phyloP scores from a whole-genome alignment of 2,797 vertebrate species.

The Microctenopoma stevenorrisi region DNA sequence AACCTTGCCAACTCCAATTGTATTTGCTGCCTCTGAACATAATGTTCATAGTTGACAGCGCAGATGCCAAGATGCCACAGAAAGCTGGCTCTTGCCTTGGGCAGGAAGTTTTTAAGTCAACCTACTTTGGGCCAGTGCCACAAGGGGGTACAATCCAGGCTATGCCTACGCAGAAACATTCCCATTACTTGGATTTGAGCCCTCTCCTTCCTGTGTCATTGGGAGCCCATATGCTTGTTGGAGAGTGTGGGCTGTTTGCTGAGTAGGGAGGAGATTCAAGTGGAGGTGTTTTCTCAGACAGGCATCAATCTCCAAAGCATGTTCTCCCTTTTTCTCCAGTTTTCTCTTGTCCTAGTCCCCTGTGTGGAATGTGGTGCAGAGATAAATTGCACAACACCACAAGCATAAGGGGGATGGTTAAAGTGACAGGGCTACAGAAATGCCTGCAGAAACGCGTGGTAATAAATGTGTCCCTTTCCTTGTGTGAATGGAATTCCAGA shows the following conservation, averaged over 20 bases:
- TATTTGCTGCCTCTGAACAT: conserved; percentile 66
- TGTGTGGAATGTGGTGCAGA: conserved; percentile 45
- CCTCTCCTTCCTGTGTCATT: conserved; percentile 78
- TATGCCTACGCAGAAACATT: conserved; percentile 66
- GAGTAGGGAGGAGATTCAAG: conserved; percentile 59
- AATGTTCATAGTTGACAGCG: conserved; percentile 66
- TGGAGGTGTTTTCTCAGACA: conserved; percentile 73
- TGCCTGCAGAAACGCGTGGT: conserved; percentile 21
- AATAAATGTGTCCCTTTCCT: conserved; percentile 33
- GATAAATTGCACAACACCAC: conserved; percentile 59
- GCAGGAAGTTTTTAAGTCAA: conserved; percentile 77
- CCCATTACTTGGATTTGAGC: conserved; percentile 64
- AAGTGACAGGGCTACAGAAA: conserved; percentile 33
- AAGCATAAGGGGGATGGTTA: conserved; percentile 34
- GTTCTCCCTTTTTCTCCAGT: conserved; percentile 68
- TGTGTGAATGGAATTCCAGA: conserved; percentile 70
- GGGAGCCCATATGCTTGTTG: conserved; percentile 76
- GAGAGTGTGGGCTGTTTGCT: conserved; percentile 65
- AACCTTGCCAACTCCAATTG: conserved; percentile 63
- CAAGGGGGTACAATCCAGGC: conserved; percentile 68
- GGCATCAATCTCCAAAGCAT: conserved; percentile 72
- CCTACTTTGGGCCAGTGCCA: conserved; percentile 73
- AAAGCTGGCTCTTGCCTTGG: conserved; percentile 64
- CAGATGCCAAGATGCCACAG: conserved; percentile 68
- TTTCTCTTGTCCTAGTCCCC: conserved; percentile 60